Base-by-base conservation (phyloP, 2,113 vertebrate species). In the Fregata magnificens region DNA sequence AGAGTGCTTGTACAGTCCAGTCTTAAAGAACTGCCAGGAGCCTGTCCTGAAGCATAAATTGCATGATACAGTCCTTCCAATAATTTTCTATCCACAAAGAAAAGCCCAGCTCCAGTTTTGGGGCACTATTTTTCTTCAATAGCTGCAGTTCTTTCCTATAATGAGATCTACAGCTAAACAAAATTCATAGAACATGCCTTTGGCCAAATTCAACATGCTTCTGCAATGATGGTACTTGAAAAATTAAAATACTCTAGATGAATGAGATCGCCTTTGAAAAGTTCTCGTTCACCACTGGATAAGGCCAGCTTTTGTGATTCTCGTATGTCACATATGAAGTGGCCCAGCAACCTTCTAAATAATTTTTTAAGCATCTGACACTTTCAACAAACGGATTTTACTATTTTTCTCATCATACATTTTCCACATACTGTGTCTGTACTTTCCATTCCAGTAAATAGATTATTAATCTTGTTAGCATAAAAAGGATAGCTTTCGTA, bases 361-460 rank as follows among this genome's bases (percentile, higher is more conserved):
- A 36, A 8, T 44, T 56, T 81, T 59, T 83, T 52, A 73, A 82
- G 26, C 49, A 18, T 81, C 36, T 11, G n/a, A 47, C 40, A 6
- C 47, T 26, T 58, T 15, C 40, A 69, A 24, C n/a, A 63, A 38
- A 69, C 4, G 24, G 32, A 61, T 72, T 32, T 72, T 22, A 14
- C 62, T 61, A 5, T 8, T 65, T 71, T 58, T 20, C n/a, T 78
- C 62, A 17, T 58, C 24, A 9, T 8, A 34, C 16, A 8, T 47
- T 66, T 94, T 31, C 52, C 56, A 50, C 7, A 10, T 20, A 24
- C 25, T 36, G 17, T 28, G 34, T 7, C 53, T 44, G 17, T 22
- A 34, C 45, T 76, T 70, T 49, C 78, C 63, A 67, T 77, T 70
- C 85, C 93, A 69, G 81, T 44, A 84, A 93, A 91, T n/a, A 83